These are phyloP conservation scores for Drosophila koepferae DNA, from an alignment of 2,888 invertebrate genomes.

Conservation along the genomic window DNA sequence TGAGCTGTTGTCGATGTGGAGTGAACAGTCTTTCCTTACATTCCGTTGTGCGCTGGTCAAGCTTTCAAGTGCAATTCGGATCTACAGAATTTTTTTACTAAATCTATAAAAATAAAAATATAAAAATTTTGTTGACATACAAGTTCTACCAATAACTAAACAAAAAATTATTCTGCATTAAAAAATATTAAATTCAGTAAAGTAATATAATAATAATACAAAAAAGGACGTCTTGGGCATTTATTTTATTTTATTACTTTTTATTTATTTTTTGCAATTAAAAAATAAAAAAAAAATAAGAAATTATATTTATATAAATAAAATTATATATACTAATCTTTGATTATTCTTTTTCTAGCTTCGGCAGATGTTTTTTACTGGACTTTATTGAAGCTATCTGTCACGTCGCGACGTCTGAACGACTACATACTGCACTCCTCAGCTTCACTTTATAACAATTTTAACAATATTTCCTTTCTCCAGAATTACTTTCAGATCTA, in stretches of 20 bases:
- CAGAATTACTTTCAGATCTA: no score
- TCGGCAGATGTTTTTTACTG: background rate
- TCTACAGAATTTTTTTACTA: background rate
- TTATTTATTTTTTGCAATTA: background rate
- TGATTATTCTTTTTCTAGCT: background rate
- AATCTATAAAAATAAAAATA: background rate
- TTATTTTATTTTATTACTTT: no score
- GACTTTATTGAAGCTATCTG: background rate
- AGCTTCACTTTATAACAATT: background rate
- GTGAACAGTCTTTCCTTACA: slow-evolving; percentile 38
- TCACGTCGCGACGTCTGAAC: no score
- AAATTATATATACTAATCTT: background rate
- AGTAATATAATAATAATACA: no score
- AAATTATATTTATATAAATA: background rate
- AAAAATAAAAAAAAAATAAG: background rate
- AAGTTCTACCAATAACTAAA: no score
- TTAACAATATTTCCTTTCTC: background rate
- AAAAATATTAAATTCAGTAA: no score
- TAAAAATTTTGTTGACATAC: no score
- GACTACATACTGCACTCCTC: background rate
- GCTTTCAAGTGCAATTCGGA: background rate
- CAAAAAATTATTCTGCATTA: no score
- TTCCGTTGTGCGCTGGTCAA: slow-evolving; percentile 19
- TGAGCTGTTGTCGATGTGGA: slow-evolving; percentile 15
- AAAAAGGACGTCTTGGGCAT: no score